These are phyloP conservation scores for Dolichoris vasculosae DNA, from an alignment of 1,140 invertebrate species.

Conservation along the genomic window DNA sequence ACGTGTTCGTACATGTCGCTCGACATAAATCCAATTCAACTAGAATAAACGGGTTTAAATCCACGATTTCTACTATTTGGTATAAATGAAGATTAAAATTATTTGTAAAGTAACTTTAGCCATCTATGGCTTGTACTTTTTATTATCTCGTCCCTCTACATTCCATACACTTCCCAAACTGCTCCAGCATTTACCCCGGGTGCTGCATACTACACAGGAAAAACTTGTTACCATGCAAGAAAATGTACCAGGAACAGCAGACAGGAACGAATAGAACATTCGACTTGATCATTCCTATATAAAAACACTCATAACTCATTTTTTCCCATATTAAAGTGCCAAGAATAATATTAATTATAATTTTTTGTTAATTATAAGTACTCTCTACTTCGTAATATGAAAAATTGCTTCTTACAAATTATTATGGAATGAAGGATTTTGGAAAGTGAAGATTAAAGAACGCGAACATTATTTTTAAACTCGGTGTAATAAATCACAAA, in stretches of 20 bases:
- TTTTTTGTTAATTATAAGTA: background rate
- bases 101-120: background rate
- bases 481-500: background rate
- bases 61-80: background rate
- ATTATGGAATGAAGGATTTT: background rate
- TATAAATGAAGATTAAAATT: background rate
- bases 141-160: background rate
- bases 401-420: background rate
- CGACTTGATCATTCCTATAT: background rate
- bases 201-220: background rate
- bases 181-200: background rate
- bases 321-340: background rate
- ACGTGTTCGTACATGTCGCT: background rate
- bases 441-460: background rate
- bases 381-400: background rate
- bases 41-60: background rate
- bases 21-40: background rate
- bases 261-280: background rate
- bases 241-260: background rate
- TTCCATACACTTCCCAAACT: background rate
- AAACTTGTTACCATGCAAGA: constrained; percentile 5
- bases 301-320: constrained; percentile 10
- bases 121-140: background rate
- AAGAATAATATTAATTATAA: constrained; percentile 3
- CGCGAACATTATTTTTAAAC: background rate